Evolutionary conservation across 2,888 invertebrate genomes (phyloP).

Genomic region (Drosophila paramelanica): DNA sequence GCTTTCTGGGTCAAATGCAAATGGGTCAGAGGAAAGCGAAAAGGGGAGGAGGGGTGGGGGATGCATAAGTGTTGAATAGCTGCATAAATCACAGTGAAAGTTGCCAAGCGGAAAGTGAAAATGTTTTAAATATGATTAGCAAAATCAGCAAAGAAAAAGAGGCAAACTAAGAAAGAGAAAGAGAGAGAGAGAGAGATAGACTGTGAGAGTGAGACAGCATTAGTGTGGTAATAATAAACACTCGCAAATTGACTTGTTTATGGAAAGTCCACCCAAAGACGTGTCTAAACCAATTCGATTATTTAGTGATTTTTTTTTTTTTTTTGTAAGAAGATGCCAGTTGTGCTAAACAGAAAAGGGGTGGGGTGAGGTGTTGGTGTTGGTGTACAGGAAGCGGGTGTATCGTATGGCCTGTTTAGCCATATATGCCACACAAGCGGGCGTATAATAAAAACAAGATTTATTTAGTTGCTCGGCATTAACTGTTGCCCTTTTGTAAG

Average conservation of each 20-base stretch:
- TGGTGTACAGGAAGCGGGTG: background rate
- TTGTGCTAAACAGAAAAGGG: slow-evolving; percentile 13
- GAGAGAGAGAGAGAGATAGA: background rate
- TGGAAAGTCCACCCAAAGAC: slow-evolving; percentile 47
- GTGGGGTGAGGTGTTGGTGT: background rate
- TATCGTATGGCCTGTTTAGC: slow-evolving; percentile 20
- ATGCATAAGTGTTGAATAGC: slow-evolving; percentile 1
- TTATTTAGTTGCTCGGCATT: slow-evolving; percentile 77
- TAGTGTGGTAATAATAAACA: slow-evolving; percentile 52
- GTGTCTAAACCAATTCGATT: slow-evolving; percentile 73
- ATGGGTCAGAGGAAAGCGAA: slow-evolving; percentile 55
- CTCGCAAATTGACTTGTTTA: slow-evolving; percentile 75
- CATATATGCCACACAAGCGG: slow-evolving; percentile 24
- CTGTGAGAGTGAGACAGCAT: background rate
- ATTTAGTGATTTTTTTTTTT: slow-evolving; percentile 68
- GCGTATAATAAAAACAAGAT: slow-evolving; percentile 77
- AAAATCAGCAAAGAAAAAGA: background rate
- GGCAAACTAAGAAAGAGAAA: background rate
- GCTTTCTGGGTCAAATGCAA: slow-evolving; percentile 67
- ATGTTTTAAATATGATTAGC: slow-evolving; percentile 54
- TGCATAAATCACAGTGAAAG: slow-evolving; percentile 70
- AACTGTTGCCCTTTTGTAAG: slow-evolving; percentile 79
- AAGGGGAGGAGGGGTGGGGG: background rate
- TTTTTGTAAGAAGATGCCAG: slow-evolving; percentile 28
- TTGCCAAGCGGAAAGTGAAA: slow-evolving; percentile 69